These are phyloP conservation scores for Drosophila subobscura DNA, from an alignment of 1,140 invertebrate species.

Conservation along the genomic window DNA sequence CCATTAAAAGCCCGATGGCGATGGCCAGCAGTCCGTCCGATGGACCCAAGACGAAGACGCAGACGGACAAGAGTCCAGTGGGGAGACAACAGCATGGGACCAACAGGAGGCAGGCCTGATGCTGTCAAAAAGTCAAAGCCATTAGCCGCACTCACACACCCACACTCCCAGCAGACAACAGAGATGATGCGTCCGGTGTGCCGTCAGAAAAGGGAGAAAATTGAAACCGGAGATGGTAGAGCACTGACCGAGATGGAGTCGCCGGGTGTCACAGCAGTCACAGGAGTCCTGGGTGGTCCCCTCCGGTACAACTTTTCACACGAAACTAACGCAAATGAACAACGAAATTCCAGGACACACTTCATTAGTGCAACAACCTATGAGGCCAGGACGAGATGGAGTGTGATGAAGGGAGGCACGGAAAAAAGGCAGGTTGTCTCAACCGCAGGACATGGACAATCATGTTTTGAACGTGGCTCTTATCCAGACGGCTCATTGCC, in stretches of 20 bases:
- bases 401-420: no score
- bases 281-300: neutral
- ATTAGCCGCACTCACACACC: slow-evolving; percentile 62
- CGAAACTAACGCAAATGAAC: slow-evolving; percentile 46
- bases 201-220: slow-evolving; percentile 6
- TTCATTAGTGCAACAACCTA: slow-evolving; percentile 61
- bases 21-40: neutral
- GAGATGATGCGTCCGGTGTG: slow-evolving; percentile 23
- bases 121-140: slow-evolving; percentile 82
- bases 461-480: neutral
- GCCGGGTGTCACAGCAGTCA: neutral
- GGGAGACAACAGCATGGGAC: slow-evolving; percentile 16
- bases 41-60: slow-evolving; percentile 6
- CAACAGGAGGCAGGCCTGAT: slow-evolving; percentile 3
- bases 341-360: slow-evolving; percentile 44
- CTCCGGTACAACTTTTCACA: slow-evolving; percentile 9
- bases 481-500: slow-evolving; percentile 35
- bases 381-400: neutral
- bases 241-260: neutral
- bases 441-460: slow-evolving; percentile 41
- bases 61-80: slow-evolving; percentile 15
- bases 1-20: slow-evolving; percentile 62
- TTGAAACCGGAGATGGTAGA: slow-evolving; percentile 33
- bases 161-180: slow-evolving; percentile 1
- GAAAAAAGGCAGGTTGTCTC: neutral